A percentile compares a stretch with the other conserved stretches of the same genome.
These are phyloP conservation scores for Aethina tumida DNA, from an alignment of 1,140 invertebrate genomes.

Conservation along the genomic window DNA sequence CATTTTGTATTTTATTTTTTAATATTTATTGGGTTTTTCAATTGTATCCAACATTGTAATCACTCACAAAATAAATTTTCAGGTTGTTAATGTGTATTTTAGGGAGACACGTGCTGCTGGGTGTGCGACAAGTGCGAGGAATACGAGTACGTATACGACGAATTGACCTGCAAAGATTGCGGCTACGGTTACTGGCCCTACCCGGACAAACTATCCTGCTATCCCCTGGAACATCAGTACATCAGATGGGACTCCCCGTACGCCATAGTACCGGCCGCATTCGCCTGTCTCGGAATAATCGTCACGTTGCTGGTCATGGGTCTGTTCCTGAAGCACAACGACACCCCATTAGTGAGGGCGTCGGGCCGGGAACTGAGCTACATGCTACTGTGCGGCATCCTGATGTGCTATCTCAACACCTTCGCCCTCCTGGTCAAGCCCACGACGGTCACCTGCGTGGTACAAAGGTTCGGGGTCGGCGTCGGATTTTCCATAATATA, in stretches of 20 bases:
- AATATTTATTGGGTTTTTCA: too few relatives aligned
- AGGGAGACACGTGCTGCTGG: conserved; percentile 64
- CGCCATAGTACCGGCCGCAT: conserved; percentile 54
- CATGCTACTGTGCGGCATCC: conserved; percentile 55
- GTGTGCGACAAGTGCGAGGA: conserved; percentile 62
- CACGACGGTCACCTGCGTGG: conserved; percentile 47
- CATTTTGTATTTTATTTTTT: too few relatives aligned
- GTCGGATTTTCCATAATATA: conserved; percentile 66
- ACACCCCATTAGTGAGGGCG: conserved; percentile 74
- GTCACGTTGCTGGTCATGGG: conserved; percentile 50
- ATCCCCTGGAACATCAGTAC: conserved; percentile 32
- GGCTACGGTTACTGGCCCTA: conserved; percentile 53
- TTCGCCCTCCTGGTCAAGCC: conserved; percentile 53
- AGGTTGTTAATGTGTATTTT: conserved; percentile 14
- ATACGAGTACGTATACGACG: conserved; percentile 56
- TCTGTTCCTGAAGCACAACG: conserved; percentile 58
- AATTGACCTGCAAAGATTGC: conserved; percentile 54
- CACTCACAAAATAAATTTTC: too few relatives aligned
- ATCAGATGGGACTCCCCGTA: conserved; percentile 52
- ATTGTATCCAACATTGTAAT: too few relatives aligned
- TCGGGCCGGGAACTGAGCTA: conserved; percentile 76
- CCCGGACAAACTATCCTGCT: conserved; percentile 47
- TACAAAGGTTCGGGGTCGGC: conserved; percentile 58
- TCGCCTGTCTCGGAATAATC: conserved; percentile 56
- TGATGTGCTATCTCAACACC: conserved; percentile 52